Evolutionary conservation across 2,113 vertebrate genomes (phyloP), one percentile per base, ranked within the genome.

Genomic region (Gymnogyps californianus): DNA sequence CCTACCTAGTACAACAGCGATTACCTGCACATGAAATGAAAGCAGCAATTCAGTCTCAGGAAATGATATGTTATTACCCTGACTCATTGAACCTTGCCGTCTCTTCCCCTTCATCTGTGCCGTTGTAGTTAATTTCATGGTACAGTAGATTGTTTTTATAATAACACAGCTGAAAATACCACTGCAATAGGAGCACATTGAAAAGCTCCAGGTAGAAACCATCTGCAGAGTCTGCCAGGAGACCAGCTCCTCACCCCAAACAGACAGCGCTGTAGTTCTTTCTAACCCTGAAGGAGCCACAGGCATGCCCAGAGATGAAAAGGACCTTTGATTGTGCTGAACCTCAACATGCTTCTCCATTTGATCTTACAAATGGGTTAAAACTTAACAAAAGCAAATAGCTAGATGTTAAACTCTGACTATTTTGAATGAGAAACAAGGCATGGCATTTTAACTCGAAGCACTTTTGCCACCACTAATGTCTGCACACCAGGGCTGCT

Each of bases 41-140:
- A 91, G 89, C 57, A 84, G 66, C 40, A 82, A 77, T 91, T 96
- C 83, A 91, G 34, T 69, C 74, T 84, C 77, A 91, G 91, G 87
- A 96, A 96, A 89, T 76, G 11, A 36, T 72, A 71, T 22, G 74
- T 76, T 82, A 92, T 65, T 92, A 91, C 40, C 74, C 66, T 38
- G 77, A 80, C 59, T 85, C 57, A 32, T 1, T 91, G 87, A 93
- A 89, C 54, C 36, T 21, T 82, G 89, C 31, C 4, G 2, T 49
- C 65, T 91, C 69, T 75, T 82, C 61, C 31, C 69, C 57, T 84
- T 92, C 83, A 84, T 59, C 86, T 2, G 1, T 40, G 24, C 44
- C 0, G 0, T 12, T 81, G 47, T 24, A 90, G 65, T 59, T 91
- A 77, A 95, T 96, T 90, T 77, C 85, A 90, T 42, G 58, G 78